A percentile compares a stretch with the other conserved stretches of the same genome.
phyloP scores from a whole-genome alignment of 2,888 invertebrate species.

The Dynastes maya region DNA sequence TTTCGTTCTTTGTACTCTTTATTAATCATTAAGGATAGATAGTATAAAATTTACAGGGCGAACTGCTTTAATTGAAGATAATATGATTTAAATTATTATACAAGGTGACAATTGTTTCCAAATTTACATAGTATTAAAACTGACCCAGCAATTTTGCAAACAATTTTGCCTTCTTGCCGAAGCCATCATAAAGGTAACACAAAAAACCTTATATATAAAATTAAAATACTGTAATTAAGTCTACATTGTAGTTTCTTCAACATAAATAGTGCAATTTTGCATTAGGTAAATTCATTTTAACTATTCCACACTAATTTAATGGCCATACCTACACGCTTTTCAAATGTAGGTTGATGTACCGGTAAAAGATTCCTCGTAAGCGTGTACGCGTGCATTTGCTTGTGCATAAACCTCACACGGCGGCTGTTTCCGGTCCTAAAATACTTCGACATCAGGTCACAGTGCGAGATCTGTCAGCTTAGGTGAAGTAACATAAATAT shows the following conservation, averaged over 20 bases:
- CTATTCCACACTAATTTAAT: slow-evolving; percentile 30
- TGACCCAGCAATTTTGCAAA: too few relatives aligned
- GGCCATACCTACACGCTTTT: slow-evolving; percentile 9
- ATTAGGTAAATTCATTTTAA: slow-evolving; percentile 13
- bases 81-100: too few relatives aligned
- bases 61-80: too few relatives aligned
- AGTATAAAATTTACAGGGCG: too few relatives aligned
- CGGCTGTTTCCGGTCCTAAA: slow-evolving; percentile 65
- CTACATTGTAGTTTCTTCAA: not conserved
- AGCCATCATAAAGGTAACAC: too few relatives aligned
- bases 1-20: too few relatives aligned
- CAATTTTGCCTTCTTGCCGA: too few relatives aligned
- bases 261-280: not conserved
- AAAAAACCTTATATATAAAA: too few relatives aligned
- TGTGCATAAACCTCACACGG: slow-evolving; percentile 63
- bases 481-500: slow-evolving; percentile 62
- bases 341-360: slow-evolving; percentile 50
- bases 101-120: too few relatives aligned
- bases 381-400: slow-evolving; percentile 52
- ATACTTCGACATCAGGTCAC: slow-evolving; percentile 57
- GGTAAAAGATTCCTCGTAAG: slow-evolving; percentile 42
- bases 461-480: slow-evolving; percentile 56
- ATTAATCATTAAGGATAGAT: too few relatives aligned
- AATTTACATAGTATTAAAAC: too few relatives aligned
- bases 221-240: not conserved